Percentiles rank a stretch among this genome's conserved stretches.
Conservation (phyloP, 2,888 invertebrate genomes). For the Portevinia maculata region DNA sequence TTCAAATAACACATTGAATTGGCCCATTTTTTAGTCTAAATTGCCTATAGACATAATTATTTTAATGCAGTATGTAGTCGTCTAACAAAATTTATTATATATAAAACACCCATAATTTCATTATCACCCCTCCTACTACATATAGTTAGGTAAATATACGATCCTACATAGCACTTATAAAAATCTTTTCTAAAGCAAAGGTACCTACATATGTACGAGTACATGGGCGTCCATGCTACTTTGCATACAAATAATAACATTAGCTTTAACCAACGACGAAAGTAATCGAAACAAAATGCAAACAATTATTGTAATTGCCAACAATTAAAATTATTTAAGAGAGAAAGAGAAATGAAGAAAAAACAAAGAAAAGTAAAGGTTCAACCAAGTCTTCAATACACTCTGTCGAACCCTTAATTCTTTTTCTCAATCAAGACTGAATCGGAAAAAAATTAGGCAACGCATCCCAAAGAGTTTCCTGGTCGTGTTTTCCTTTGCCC, state of each 20-base stretch:
- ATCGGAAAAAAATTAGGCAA: not conserved
- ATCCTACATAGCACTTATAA: no score
- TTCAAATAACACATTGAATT: no score
- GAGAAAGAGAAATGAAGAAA: not conserved
- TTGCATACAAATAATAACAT: conserved; percentile 20
- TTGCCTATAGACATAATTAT: no score
- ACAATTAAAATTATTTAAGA: conserved; percentile 18
- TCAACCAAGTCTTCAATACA: conserved; percentile 16
- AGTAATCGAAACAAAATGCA: not conserved
- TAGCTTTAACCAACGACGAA: conserved; percentile 11
- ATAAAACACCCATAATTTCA: no score
- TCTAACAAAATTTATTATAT: no score
- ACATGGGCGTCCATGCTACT: no score
- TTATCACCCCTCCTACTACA: no score
- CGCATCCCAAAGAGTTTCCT: conserved; percentile 31
- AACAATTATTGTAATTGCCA: conserved; percentile 19
- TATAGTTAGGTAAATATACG: no score
- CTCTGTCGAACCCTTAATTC: conserved; percentile 28
- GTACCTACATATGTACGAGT: no score
- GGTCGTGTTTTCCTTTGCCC: conserved; percentile 33
- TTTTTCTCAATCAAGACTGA: conserved; percentile 25
- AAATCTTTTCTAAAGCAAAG: no score
- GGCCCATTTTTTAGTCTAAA: no score
- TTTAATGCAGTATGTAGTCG: no score
- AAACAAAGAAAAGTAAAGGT: not conserved